A percentile compares a stretch with the other conserved stretches of the same genome.
Conservation (phyloP, 2,888 invertebrate genomes). For the Pherbina coryleti region DNA sequence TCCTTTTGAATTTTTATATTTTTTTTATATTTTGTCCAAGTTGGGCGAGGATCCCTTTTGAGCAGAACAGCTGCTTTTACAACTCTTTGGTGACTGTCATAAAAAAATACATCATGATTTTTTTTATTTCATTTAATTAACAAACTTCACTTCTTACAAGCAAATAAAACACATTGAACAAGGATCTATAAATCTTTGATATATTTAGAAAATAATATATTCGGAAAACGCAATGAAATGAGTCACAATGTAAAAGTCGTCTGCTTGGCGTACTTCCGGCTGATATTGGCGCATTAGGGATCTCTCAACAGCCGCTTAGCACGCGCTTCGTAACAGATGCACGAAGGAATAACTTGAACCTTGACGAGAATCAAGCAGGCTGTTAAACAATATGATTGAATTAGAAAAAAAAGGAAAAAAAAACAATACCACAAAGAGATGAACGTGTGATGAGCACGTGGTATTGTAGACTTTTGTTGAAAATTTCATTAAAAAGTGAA, state of each 20-base stretch:
- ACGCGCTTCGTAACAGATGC: slow-evolving; percentile 3
- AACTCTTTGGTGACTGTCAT: not conserved
- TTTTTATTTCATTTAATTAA: not conserved
- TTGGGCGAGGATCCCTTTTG: too few relatives aligned
- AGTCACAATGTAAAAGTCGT: too few relatives aligned
- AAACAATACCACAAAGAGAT: too few relatives aligned
- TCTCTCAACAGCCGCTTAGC: not conserved
- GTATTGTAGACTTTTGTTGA: not conserved
- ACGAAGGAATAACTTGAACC: not conserved
- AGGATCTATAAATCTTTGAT: not conserved
- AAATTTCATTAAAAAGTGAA: too few relatives aligned
- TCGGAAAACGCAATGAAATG: too few relatives aligned
- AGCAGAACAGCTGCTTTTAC: not conserved
- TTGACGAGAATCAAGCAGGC: too few relatives aligned
- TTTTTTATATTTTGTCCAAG: too few relatives aligned
- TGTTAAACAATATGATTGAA: not conserved
- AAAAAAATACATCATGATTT: too few relatives aligned
- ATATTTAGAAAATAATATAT: not conserved
- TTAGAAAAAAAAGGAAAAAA: not conserved
- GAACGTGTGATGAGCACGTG: not conserved
- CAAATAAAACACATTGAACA: not conserved
- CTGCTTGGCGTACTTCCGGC: not conserved
- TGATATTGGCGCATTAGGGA: not conserved
- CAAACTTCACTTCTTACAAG: not conserved
- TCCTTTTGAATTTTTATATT: not conserved